These are phyloP conservation scores for Sylvia atricapilla DNA, from an alignment of 2,113 vertebrate species.

Conservation along the genomic window DNA sequence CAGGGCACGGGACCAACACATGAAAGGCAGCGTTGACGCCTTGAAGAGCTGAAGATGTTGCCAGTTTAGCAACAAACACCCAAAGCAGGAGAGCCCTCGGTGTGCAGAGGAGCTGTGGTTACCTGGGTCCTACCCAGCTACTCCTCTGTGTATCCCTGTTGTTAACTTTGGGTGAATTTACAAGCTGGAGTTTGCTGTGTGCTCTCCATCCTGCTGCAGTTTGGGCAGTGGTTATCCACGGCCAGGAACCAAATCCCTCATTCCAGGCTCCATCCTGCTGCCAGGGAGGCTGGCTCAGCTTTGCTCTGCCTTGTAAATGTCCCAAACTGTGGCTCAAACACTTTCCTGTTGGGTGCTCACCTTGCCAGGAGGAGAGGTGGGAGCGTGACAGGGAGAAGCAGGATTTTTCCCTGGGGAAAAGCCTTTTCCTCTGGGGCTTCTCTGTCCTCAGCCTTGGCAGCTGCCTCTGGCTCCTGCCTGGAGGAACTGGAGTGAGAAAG, in stretches of 20 bases:
- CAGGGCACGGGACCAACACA: neutral
- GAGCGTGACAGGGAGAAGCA: neutral
- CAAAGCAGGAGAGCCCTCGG: neutral
- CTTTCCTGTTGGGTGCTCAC: neutral
- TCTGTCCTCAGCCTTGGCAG: neutral
- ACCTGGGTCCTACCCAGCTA: accelerated
- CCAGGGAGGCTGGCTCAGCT: neutral
- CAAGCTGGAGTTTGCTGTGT: neutral
- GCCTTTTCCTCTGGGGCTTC: neutral
- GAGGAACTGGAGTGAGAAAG: neutral
- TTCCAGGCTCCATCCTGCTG: neutral
- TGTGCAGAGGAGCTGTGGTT: neutral
- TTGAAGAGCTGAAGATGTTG: neutral
- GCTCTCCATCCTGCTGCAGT: neutral
- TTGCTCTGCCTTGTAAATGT: neutral
- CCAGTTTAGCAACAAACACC: neutral
- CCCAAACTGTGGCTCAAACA: accelerated
- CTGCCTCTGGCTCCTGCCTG: neutral
- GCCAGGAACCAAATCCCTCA: neutral
- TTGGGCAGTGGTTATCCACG: neutral
- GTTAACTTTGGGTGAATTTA: neutral
- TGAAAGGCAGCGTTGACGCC: neutral
- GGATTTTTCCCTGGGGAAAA: neutral
- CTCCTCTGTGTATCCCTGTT: neutral
- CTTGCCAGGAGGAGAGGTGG: neutral